Evolutionary conservation across 2,797 vertebrate genomes (phyloP).

Genomic region (Crocodylus rhombifer): DNA sequence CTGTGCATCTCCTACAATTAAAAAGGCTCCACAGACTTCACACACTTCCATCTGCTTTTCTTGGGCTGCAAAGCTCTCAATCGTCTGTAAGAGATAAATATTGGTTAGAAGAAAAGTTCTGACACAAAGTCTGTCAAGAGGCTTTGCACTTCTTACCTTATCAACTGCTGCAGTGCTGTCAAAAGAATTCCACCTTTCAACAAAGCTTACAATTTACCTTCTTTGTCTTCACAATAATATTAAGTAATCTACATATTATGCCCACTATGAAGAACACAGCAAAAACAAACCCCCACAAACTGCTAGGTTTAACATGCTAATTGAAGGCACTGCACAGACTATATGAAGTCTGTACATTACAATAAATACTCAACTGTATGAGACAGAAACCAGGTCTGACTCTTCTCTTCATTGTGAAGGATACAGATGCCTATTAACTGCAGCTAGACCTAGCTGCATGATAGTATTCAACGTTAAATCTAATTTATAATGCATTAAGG

Average conservation of each 20-base stretch:
- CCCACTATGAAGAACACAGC: accelerated
- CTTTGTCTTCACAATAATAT: background rate
- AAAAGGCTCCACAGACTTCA: constrained; percentile 98
- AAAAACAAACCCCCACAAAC: background rate
- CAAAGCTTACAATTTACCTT: background rate
- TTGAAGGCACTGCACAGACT: accelerated
- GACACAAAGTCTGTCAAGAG: background rate
- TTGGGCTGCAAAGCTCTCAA: constrained; percentile 98
- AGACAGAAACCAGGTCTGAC: background rate
- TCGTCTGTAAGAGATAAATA: constrained; percentile 85
- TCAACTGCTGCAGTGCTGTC: background rate
- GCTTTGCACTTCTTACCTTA: background rate
- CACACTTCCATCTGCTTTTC: constrained; percentile 99
- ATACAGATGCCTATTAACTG: background rate
- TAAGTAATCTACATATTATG: background rate
- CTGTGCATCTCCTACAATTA: constrained; percentile 98
- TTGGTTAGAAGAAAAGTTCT: background rate
- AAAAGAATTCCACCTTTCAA: background rate
- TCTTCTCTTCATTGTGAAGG: background rate
- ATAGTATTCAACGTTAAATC: background rate
- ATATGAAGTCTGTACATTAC: background rate
- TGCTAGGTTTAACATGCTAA: accelerated
- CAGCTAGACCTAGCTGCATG: background rate
- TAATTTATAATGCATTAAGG: background rate
- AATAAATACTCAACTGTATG: background rate